Base-by-base conservation (phyloP, 92 coral and sea anemone species). In the Virgularia gustaviana region DNA sequence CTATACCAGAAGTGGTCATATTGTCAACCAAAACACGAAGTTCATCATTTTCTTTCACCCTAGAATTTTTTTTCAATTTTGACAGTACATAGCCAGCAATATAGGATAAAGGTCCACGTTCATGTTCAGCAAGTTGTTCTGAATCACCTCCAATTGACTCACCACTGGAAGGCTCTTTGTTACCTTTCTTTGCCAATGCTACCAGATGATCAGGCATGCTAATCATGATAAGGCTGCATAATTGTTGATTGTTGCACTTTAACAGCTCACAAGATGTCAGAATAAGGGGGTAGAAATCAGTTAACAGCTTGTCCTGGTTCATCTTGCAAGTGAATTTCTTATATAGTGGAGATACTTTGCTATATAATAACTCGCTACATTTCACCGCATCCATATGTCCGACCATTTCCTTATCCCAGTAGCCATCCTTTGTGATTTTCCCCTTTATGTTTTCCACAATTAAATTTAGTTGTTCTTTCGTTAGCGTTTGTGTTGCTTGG, bases 61-160 rank as follows among this genome's bases (percentile, higher is more conserved):
- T 20, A 57, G 36, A 30, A 22, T 30, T 57, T 33, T 30, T 51
- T 22, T 33, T 30, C 33, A 30, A 20, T 5, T 57, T 57, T 6
- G 64, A 57, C 36, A 57, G 31, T 37, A 57, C 36, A 57, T 57
- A 57, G n/a, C 36, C 64, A 25, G 64, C 36, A 25, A 57, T 57
- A 15, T 57, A 57, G 2, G 64, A 57, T 27, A 57, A 29, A 4
- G 62, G 62, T 29, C 62, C 62, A 55, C 62, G 62, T 55, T 55
- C 62, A 55, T 55, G 62, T 24, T 57, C 38, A 57, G 2, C 32
- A 20, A 57, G 64, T 57, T 30, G 20, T 57, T 34, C 16, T 24
- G 64, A 30, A 57, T 25, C 64, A 57, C 38, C 62, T 2, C 62
- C 32, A 55, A 29, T 55, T 33, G 19, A 28, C 19, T 4, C 27